These are phyloP conservation scores for Mastacembelus armatus DNA, from an alignment of 2,797 vertebrate genomes.

Conservation along the genomic window DNA sequence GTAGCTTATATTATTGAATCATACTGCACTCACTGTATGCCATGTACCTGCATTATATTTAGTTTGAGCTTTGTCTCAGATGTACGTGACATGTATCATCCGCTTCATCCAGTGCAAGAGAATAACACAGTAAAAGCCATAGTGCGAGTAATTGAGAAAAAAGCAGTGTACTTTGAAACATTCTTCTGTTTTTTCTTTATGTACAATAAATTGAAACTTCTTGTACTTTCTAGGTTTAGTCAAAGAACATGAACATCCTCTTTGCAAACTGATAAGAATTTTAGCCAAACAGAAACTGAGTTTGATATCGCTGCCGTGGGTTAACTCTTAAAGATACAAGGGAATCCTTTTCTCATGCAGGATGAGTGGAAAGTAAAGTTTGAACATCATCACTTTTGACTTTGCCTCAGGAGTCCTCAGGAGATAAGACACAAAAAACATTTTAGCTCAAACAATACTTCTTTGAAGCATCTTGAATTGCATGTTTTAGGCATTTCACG, in stretches of 20 bases:
- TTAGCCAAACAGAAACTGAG: constrained; percentile 6
- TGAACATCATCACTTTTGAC: constrained; percentile 7
- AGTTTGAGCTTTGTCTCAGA: neutral
- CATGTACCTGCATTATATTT: neutral
- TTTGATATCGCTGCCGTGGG: constrained; percentile 17
- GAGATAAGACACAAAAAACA: neutral
- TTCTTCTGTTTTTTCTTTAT: too few relatives aligned
- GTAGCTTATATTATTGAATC: constrained; percentile 1
- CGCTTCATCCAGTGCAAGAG: neutral
- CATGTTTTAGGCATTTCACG: neutral
- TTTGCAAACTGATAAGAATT: constrained; percentile 17
- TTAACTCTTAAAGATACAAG: constrained; percentile 21
- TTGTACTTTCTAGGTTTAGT: neutral
- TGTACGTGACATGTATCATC: neutral
- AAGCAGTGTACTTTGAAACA: too few relatives aligned
- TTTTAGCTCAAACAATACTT: constrained; percentile 1
- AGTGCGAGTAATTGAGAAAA: constrained; percentile 2
- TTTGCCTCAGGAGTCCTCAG: neutral
- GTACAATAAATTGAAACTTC: too few relatives aligned
- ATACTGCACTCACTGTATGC: neutral
- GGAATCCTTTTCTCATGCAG: neutral
- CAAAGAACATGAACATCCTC: too few relatives aligned
- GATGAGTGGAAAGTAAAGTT: neutral
- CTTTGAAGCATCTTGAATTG: neutral
- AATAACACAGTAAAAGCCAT: constrained; percentile 9